Conservation (phyloP, 1,140 invertebrate genomes). For the Dufourea novaeangliae region DNA sequence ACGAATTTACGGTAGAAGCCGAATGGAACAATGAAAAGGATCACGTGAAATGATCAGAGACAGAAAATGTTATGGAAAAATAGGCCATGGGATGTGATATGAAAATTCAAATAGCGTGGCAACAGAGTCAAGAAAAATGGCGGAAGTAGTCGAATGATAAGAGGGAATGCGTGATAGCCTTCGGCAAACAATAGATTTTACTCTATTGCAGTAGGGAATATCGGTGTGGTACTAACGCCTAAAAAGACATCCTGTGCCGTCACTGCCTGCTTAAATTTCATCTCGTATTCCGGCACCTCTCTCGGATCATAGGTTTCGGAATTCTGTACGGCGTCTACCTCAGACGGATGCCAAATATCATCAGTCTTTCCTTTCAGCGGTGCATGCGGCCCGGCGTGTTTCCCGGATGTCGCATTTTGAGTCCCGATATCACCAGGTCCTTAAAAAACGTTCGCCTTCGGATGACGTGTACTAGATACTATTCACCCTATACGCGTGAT, state of each 20-base stretch:
- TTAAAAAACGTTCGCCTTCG: conserved; percentile 28
- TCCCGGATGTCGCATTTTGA: conserved; percentile 34
- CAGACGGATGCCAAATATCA: conserved; percentile 84
- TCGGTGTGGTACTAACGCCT: conserved; percentile 82
- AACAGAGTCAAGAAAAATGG: no score
- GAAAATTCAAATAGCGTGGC: no score
- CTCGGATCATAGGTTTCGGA: conserved; percentile 85
- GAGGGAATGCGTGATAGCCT: no score
- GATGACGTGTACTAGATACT: not conserved
- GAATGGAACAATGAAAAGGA: no score
- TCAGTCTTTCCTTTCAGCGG: conserved; percentile 62
- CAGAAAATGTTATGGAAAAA: no score
- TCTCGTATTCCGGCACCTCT: conserved; percentile 89
- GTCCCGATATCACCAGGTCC: conserved; percentile 75
- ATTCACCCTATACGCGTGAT: not conserved
- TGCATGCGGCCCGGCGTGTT: conserved; percentile 60
- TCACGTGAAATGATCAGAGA: no score
- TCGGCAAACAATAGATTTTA: not conserved
- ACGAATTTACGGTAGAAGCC: no score
- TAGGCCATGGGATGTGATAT: no score
- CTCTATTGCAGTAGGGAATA: no score
- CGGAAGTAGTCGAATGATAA: no score
- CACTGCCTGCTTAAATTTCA: conserved; percentile 92
- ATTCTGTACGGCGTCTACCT: conserved; percentile 74
- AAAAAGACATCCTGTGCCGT: conserved; percentile 92